Evolutionary conservation across 1,140 invertebrate species (phyloP).

Genomic region (Drosophila ogumai): DNA sequence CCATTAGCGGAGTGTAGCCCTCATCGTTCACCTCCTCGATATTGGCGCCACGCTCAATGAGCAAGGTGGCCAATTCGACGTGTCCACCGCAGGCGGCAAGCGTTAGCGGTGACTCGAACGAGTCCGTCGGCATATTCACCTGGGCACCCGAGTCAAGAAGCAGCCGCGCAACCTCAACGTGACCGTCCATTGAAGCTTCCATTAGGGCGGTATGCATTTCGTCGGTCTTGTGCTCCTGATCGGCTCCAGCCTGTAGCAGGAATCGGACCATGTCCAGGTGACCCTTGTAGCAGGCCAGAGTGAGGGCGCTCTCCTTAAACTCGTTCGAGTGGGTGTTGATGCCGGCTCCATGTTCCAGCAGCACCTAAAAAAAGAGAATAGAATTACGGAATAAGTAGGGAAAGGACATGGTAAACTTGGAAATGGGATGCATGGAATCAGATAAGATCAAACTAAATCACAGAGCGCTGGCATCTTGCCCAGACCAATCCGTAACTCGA

Average conservation of each 20-base stretch:
- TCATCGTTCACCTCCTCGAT: slow-evolving; percentile 99
- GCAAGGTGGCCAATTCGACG: slow-evolving; percentile 96
- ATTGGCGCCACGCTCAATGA: slow-evolving; percentile 98
- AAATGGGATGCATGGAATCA: slow-evolving; percentile 39
- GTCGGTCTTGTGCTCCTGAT: slow-evolving; percentile 99
- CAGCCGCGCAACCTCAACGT: slow-evolving; percentile 97
- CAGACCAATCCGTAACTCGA: slow-evolving; percentile 77
- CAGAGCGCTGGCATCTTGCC: slow-evolving; percentile 22
- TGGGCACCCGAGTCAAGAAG: slow-evolving; percentile 98
- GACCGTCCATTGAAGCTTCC: slow-evolving; percentile 99
- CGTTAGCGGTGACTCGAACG: slow-evolving; percentile 99
- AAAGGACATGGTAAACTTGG: not conserved
- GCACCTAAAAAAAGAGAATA: slow-evolving; percentile 65
- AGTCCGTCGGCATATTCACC: slow-evolving; percentile 99
- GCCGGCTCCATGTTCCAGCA: slow-evolving; percentile 96
- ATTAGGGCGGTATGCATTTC: slow-evolving; percentile 99
- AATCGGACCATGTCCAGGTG: slow-evolving; percentile 99
- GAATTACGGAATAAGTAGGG: not conserved
- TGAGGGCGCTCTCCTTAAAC: slow-evolving; percentile 98
- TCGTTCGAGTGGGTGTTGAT: slow-evolving; percentile 99
- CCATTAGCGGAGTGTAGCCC: slow-evolving; percentile 99
- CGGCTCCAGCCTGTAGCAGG: slow-evolving; percentile 96
- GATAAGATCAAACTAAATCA: slow-evolving; percentile 85
- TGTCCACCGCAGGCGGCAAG: slow-evolving; percentile 99
- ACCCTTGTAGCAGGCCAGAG: slow-evolving; percentile 98